Evolutionary conservation across 2,113 vertebrate species (phyloP).

Genomic region (Pithys albifrons): DNA sequence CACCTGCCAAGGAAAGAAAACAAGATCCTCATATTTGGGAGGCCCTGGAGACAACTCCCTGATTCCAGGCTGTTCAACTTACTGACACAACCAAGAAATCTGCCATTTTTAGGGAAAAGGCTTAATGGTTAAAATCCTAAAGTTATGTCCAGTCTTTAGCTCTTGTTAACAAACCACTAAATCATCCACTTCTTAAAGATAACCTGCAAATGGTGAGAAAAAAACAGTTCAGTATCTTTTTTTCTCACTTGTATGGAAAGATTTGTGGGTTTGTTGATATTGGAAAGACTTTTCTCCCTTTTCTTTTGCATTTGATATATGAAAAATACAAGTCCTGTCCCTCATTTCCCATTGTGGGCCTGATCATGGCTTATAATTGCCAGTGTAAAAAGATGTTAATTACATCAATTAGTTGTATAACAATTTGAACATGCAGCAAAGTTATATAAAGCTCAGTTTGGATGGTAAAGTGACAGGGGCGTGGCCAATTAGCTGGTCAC

Average conservation of each 20-base stretch:
- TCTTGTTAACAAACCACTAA: neutral
- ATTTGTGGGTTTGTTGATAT: neutral
- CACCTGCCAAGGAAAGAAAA: neutral
- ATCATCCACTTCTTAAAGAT: neutral
- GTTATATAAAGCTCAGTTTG: neutral
- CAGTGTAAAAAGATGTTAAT: constrained; percentile 2
- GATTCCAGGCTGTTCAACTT: neutral
- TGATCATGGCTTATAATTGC: neutral
- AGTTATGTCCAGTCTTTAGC: neutral
- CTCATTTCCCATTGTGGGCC: neutral
- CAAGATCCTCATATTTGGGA: neutral
- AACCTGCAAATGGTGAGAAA: neutral
- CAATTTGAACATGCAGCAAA: neutral
- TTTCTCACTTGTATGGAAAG: neutral
- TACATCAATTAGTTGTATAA: neutral
- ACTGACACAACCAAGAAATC: neutral
- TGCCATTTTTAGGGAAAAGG: neutral
- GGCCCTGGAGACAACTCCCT: neutral
- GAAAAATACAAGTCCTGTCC: neutral
- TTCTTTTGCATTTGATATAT: neutral
- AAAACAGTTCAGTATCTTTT: neutral
- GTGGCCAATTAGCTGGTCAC: neutral
- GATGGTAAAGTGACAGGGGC: neutral
- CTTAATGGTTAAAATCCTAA: neutral
- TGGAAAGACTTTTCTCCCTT: accelerated